Evolutionary conservation across 2,888 invertebrate species (phyloP).

Genomic region (Antheraea assamensis): DNA sequence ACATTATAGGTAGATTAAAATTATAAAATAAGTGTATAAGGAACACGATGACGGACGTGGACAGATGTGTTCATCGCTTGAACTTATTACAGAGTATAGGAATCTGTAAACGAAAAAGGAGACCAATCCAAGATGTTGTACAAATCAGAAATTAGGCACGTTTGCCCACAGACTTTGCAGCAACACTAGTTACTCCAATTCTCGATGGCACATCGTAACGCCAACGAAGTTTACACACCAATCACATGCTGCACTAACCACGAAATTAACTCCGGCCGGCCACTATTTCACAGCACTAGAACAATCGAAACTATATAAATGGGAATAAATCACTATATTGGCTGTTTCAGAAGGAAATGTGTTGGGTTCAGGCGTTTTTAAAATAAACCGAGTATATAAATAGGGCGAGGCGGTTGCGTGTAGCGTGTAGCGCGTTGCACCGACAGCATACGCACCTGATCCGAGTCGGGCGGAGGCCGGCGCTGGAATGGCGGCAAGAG

Average conservation of each 20-base stretch:
- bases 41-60: background rate
- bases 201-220: background rate
- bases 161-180: background rate
- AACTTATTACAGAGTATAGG: background rate
- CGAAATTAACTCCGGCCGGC: background rate
- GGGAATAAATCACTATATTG: constrained; percentile 14
- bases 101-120: background rate
- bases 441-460: constrained; percentile 8
- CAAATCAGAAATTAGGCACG: background rate
- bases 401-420: constrained; percentile 26
- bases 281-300: constrained; percentile 6
- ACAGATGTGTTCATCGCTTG: background rate
- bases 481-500: constrained; percentile 34
- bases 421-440: background rate
- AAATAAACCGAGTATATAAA: constrained; percentile 35
- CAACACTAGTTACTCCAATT: background rate
- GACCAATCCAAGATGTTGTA: background rate
- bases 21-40: background rate
- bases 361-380: constrained; percentile 21
- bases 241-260: background rate
- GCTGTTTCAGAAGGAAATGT: background rate
- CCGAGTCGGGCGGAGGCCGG: constrained; percentile 27
- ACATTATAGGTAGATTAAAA: background rate
- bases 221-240: background rate
- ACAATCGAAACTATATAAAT: constrained; percentile 8